Conservation (phyloP, 1,140 invertebrate species). For the Lysiphlebus fabarum region DNA sequence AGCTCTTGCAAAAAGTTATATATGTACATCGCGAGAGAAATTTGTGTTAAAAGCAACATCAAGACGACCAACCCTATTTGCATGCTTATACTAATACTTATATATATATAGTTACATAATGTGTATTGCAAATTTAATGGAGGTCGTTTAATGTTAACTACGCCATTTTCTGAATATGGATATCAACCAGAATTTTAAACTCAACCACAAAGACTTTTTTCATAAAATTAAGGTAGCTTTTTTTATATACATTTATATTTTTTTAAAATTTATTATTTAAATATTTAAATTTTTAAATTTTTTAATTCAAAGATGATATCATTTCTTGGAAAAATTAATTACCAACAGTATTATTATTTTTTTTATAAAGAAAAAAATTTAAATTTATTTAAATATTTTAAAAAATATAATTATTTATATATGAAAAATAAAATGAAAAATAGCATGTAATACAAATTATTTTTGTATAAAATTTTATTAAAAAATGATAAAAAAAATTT, state of each 20-base stretch:
- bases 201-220: constrained; percentile 43
- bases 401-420: too few species aligned
- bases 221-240: constrained; percentile 32
- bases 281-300: constrained; percentile 17
- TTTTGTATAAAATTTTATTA: too few species aligned
- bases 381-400: too few species aligned
- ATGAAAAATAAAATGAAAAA: too few species aligned
- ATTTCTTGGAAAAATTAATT: too few species aligned
- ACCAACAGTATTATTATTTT: too few species aligned
- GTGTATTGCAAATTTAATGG: constrained; percentile 41
- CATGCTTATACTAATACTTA: neutral
- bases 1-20: constrained; percentile 12
- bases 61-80: too few species aligned
- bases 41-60: neutral
- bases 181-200: constrained; percentile 45
- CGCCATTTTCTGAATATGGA: constrained; percentile 54
- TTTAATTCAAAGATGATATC: neutral
- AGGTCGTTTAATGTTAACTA: constrained; percentile 55
- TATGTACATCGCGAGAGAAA: neutral
- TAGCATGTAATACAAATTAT: too few species aligned
- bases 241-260: constrained; percentile 12
- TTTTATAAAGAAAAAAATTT: too few species aligned
- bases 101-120: constrained; percentile 13
- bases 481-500: too few species aligned
- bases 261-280: constrained; percentile 17